These are phyloP conservation scores for Teleopsis dalmanni DNA, from an alignment of 1,140 invertebrate species.

Conservation along the genomic window DNA sequence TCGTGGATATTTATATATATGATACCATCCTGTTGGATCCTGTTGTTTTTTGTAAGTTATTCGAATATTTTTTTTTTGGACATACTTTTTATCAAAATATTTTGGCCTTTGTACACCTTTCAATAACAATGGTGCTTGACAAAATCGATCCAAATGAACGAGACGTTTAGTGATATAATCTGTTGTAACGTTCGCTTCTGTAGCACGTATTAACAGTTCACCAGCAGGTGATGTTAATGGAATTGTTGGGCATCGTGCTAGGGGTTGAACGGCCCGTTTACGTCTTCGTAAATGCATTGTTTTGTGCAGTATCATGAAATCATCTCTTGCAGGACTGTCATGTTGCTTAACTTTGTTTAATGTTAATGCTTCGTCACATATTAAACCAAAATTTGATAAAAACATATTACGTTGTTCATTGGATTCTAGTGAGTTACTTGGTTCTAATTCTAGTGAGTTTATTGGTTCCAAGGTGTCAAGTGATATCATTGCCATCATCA, in stretches of 20 bases:
- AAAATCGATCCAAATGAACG: slow-evolving; percentile 49
- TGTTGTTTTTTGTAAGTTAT: slow-evolving; percentile 44
- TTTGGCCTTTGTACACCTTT: slow-evolving; percentile 42
- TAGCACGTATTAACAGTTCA: slow-evolving; percentile 46
- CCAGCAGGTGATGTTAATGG: slow-evolving; percentile 54
- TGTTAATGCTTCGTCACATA: too few species aligned
- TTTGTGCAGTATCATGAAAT: slow-evolving; percentile 22
- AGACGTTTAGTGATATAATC: slow-evolving; percentile 48
- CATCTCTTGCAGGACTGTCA: too few species aligned
- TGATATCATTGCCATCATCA: too few species aligned
- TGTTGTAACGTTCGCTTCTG: slow-evolving; percentile 46
- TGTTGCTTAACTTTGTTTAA: too few species aligned
- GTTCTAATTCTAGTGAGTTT: too few species aligned
- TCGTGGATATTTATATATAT: slow-evolving; percentile 47
- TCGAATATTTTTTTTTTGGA: slow-evolving; percentile 42
- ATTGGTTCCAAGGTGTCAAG: too few species aligned
- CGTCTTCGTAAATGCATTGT: slow-evolving; percentile 42
- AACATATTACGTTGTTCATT: too few species aligned
- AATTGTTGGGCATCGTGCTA: slow-evolving; percentile 47
- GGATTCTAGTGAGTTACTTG: too few species aligned
- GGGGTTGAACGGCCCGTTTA: slow-evolving; percentile 45
- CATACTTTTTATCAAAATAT: slow-evolving; percentile 44
- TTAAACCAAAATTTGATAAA: too few species aligned
- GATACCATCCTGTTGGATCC: slow-evolving; percentile 44
- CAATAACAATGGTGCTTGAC: slow-evolving; percentile 45